Evolutionary conservation across 2,888 invertebrate species (phyloP), one percentile per base, ranked within the genome.

Genomic region (Ophioninae sp.): DNA sequence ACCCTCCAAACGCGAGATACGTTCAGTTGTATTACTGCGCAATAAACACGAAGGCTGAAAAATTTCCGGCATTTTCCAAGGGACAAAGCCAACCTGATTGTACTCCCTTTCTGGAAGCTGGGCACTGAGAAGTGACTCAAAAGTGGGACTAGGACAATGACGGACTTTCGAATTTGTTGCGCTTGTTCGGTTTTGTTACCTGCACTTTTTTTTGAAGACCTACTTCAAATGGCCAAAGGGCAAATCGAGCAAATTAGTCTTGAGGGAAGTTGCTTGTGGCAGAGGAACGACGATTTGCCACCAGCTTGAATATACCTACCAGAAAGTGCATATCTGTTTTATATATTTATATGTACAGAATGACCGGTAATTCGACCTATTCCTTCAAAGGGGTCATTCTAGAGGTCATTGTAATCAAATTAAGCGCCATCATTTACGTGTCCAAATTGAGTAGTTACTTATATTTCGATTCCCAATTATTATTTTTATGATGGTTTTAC

Each of bases 271-370:
- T 13, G 6, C 13, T 17, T 6, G 51, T 17, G 17, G 51, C 6
- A 1, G 41, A 41, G 72, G 67, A 79, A 81, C 80, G 67, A 22
- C 41, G 64, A 37, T 58, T 56, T 37, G 79, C 83, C 86, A 85
- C 77, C 76, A 72, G 41, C 75, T 80, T 75, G 63, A 71, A 82
- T 81, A 30, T 82, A 83, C 85, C 85, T 68, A 68, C 79, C 85
- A 82, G 76, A 68, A 75, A 68, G 37, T 79, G 84, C 73, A 81
- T 71, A 64, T 77, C 58, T 81, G 23, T 69, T 30, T 30, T 30
- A 30, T 30, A 30, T 30, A 1, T 30, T 30, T 30, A 30, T 30
- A 30, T 30, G 30, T 30, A 30, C 30, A 30, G 30, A 30, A 3
- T 3, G 2, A 1, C 30, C 30, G 3, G 30, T 30, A 30, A 30